Evolutionary conservation across 1,140 invertebrate genomes (phyloP), one percentile per base, ranked within the genome.

Genomic region (Coptotermes formosanus): DNA sequence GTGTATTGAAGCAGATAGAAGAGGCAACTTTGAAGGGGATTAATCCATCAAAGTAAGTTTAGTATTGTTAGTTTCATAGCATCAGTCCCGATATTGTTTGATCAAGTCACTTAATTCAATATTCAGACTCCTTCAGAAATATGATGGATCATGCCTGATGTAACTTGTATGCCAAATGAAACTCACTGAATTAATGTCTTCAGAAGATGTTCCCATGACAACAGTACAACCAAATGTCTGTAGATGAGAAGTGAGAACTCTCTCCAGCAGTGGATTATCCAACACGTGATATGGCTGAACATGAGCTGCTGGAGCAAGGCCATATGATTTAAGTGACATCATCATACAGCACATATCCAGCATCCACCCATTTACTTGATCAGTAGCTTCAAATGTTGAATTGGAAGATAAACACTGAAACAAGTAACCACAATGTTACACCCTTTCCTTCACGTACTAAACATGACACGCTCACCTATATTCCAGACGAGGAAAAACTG

Each of bases 151-250:
- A 48, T 48, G 45, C 9, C 9, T 48, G 14, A 48, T 55, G 52
- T 19, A 16, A 55, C 19, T 16, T 55, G 52, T 55, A 16, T 55
- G 38, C 38, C 38, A 38, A 38, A 82, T n/a, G 30, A 48, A 44
- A 87, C 86, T 87, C 83, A 87, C 87, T 16, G 55, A 48, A 84
- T 87, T 87, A 21, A 87, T 85, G 48, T 85, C 82, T 45, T 32
- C 44, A 43, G 85, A 64, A 82, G 69, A 85, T 52, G 84, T 85
- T 30, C 87, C 87, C 59, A 87, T 87, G 45, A 87, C 82, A 59
- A 87, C 86, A 48, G 86, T 87, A 84, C 87, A 84, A 16, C 87
- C 86, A 85, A 85, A 87, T n/a, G 87, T 87, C 82, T 87, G 87
- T 11, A 87, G 81, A 83, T 87, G 87, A 25, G 87, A 87, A 9